These are phyloP conservation scores for Echiichthys vipera DNA, from an alignment of 2,797 vertebrate genomes.

Conservation along the genomic window DNA sequence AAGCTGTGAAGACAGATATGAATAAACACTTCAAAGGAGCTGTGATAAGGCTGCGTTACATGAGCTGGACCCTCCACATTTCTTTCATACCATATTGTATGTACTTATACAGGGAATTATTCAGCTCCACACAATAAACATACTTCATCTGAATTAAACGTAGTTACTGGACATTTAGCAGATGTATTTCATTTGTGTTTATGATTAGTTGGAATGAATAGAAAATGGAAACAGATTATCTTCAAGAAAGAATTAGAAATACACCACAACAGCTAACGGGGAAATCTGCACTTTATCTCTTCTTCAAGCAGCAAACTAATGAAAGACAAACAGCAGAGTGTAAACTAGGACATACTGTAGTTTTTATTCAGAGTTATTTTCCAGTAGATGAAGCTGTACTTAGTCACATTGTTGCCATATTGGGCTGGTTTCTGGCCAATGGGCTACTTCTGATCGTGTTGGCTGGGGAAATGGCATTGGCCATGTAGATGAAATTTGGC, in stretches of 20 bases:
- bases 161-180: neutral
- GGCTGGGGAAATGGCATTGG: too few species aligned
- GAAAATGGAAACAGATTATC: neutral
- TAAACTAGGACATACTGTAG: too few species aligned
- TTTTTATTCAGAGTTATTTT: too few species aligned
- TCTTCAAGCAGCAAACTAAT: neutral
- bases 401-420: too few species aligned
- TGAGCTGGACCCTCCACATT: neutral
- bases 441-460: too few species aligned
- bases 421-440: too few species aligned
- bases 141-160: neutral
- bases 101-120: neutral
- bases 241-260: neutral
- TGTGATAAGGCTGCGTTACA: conserved; percentile 5
- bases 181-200: neutral
- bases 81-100: neutral
- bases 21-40: conserved; percentile 46
- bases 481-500: too few species aligned
- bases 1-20: conserved; percentile 23
- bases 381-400: too few species aligned
- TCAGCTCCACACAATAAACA: neutral
- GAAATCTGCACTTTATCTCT: neutral
- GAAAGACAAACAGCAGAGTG: too few species aligned
- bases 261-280: neutral
- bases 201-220: neutral